A percentile compares a stretch with the other conserved stretches of the same genome.
These are phyloP conservation scores for Eretmochelys imbricata DNA, from an alignment of 2,113 vertebrate species.

Conservation along the genomic window DNA sequence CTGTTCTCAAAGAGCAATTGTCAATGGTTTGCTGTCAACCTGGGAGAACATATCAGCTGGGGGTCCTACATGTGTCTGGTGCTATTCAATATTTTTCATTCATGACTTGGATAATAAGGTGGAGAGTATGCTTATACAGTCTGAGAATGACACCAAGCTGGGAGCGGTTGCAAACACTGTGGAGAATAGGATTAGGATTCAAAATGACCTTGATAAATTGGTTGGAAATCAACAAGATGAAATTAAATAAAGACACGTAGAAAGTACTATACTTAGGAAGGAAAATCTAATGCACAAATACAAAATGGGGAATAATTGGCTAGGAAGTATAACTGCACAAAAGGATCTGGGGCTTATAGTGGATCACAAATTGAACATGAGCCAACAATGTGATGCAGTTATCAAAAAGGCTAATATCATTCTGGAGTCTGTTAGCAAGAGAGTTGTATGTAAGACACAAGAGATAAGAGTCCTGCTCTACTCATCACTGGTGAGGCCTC, in stretches of 20 bases:
- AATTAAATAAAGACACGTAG: not conserved
- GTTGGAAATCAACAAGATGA: not conserved
- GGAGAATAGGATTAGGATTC: not conserved
- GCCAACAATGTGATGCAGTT: not conserved
- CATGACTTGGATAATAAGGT: not conserved
- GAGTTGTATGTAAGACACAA: not conserved
- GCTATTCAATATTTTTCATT: not conserved
- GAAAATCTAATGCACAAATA: not conserved
- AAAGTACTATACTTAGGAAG: not conserved
- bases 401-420: too few species aligned
- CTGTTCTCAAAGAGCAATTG: not conserved
- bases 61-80: not conserved
- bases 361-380: not conserved
- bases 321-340: not conserved
- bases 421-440: not conserved
- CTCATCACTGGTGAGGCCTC: not conserved
- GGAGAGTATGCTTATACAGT: not conserved
- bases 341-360: not conserved
- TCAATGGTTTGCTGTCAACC: not conserved
- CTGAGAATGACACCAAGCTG: not conserved
- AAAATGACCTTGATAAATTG: not conserved
- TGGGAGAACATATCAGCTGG: not conserved
- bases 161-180: not conserved
- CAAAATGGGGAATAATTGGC: not conserved
- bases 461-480: not conserved